These are phyloP conservation scores for Dicaeum eximium DNA, from an alignment of 2,113 vertebrate genomes.

Conservation along the genomic window DNA sequence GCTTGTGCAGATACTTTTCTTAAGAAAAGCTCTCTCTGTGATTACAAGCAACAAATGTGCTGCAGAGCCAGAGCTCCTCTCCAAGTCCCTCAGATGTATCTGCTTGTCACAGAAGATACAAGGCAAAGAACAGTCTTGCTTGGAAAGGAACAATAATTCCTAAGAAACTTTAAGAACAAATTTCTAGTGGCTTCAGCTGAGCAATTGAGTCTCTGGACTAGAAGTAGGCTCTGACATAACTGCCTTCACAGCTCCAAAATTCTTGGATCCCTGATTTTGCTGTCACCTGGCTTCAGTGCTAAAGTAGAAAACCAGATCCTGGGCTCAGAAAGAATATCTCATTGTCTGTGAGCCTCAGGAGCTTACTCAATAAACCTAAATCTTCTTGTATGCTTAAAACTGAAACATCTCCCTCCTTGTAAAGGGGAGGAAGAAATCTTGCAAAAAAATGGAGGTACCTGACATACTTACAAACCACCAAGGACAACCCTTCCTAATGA, in stretches of 20 bases:
- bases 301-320: neutral
- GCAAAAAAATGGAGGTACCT: neutral
- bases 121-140: neutral
- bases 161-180: neutral
- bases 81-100: neutral
- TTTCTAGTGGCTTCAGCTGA: neutral
- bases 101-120: neutral
- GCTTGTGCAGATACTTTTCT: neutral
- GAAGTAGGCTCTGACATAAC: neutral
- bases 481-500: neutral
- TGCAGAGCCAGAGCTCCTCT: neutral
- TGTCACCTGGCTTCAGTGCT: neutral
- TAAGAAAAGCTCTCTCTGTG: neutral
- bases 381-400: neutral
- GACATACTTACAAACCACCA: neutral
- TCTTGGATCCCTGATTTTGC: neutral
- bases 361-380: neutral
- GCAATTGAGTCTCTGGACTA: neutral
- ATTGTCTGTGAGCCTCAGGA: neutral
- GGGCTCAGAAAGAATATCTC: neutral
- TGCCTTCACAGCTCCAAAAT: neutral
- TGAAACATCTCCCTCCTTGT: neutral
- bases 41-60: neutral
- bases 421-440: neutral
- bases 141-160: neutral